These are phyloP conservation scores for Pseudomugil gertrudae DNA, from an alignment of 2,797 vertebrate genomes.

Conservation along the genomic window DNA sequence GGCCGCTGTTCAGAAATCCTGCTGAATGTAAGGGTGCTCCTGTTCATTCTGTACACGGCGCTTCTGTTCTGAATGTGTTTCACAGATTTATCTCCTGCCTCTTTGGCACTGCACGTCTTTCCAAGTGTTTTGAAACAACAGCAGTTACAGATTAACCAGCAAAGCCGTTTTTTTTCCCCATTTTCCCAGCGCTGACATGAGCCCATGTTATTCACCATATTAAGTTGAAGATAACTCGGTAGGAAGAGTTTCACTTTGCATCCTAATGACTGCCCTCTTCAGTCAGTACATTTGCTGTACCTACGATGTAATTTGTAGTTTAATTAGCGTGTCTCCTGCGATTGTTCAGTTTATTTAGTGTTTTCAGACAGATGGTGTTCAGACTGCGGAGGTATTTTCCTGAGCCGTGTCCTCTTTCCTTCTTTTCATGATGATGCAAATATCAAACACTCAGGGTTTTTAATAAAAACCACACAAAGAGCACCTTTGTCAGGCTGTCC, in stretches of 20 bases:
- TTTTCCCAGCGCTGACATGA: slow-evolving; percentile 53
- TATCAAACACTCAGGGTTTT: slow-evolving; percentile 54
- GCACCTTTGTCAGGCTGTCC: slow-evolving; percentile 52
- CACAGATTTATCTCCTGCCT: neutral
- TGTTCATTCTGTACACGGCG: neutral
- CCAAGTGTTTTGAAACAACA: slow-evolving; percentile 12
- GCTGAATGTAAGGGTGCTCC: slow-evolving; percentile 7
- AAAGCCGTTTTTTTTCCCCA: slow-evolving; percentile 45
- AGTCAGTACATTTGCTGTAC: slow-evolving; percentile 21
- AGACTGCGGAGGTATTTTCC: slow-evolving; percentile 33
- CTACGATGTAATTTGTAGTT: slow-evolving; percentile 37
- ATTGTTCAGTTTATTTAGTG: slow-evolving; percentile 24
- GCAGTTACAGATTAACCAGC: slow-evolving; percentile 22
- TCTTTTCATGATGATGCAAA: slow-evolving; percentile 47
- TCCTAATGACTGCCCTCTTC: slow-evolving; percentile 46
- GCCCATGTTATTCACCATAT: slow-evolving; percentile 37
- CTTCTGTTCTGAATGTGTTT: slow-evolving; percentile 11
- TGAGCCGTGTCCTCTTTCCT: slow-evolving; percentile 11
- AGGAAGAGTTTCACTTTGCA: slow-evolving; percentile 42
- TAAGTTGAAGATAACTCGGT: slow-evolving; percentile 52
- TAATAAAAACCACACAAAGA: slow-evolving; percentile 69
- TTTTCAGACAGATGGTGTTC: slow-evolving; percentile 21
- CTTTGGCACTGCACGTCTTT: slow-evolving; percentile 7
- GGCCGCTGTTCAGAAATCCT: slow-evolving; percentile 8
- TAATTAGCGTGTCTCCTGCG: slow-evolving; percentile 26